Evolutionary conservation across 2,797 vertebrate genomes (phyloP).

Genomic region (Psittacula echo): DNA sequence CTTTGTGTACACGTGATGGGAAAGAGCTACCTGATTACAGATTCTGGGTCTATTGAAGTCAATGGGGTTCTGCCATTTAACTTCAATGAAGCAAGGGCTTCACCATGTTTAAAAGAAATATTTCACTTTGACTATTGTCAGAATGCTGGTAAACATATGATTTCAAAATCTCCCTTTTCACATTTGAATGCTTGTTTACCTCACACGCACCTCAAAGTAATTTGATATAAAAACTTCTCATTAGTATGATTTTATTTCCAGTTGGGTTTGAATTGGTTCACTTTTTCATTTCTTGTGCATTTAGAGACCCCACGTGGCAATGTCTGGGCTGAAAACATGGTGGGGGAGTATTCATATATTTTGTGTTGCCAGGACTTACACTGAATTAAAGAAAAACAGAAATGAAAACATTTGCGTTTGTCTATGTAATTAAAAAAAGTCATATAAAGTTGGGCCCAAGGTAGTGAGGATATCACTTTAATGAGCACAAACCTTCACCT

Average conservation of each 20-base stretch:
- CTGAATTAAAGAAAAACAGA: constrained; percentile 37
- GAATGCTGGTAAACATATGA: neutral
- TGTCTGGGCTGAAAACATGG: neutral
- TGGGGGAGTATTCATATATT: neutral
- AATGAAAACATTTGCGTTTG: constrained; percentile 46
- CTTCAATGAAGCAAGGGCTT: neutral
- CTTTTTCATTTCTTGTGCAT: neutral
- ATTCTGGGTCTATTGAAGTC: neutral
- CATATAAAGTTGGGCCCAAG: neutral
- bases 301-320: neutral
- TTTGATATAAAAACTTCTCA: neutral
- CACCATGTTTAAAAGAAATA: neutral
- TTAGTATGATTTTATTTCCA: neutral
- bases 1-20: neutral
- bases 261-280: neutral
- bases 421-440: constrained; percentile 18
- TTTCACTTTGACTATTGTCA: neutral
- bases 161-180: neutral
- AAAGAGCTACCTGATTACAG: neutral
- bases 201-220: neutral
- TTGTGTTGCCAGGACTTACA: constrained; percentile 1
- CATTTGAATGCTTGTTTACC: neutral
- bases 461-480: neutral
- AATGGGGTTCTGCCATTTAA: neutral
- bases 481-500: constrained; percentile 51